Evolutionary conservation across 1,140 invertebrate species (phyloP), one percentile per base, ranked within the genome.

Genomic region (Melitaea cinxia): DNA sequence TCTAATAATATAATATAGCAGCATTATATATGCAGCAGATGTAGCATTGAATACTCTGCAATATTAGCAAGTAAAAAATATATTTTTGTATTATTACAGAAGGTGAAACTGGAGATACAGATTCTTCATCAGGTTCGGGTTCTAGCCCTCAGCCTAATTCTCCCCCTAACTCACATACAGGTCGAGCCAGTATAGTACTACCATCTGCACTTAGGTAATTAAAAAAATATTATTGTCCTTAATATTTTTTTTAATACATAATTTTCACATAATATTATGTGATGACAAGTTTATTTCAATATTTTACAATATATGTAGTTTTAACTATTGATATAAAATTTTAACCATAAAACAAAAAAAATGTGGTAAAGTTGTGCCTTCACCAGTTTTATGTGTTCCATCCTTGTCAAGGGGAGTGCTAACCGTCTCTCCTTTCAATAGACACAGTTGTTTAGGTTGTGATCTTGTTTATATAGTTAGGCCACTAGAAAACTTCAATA

Each of bases 131-230:
- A 1, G 81, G 74, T 23, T 82, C 82, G 4, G 75, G 68, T 4
- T 78, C 81, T 14, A 78, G 78, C 65, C 67, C 70, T 17, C 73
- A 73, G 63, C 73, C 78, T 33, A 77, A 65, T 53, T 79, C 86
- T 53, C 76, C 82, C 42, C 79, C 79, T 7, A 63, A 52, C 60
- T 77, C 68, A 15, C 73, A 77, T 23, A 49, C 65, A 7, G 81
- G 83, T 37, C 67, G 86, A 24, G 80, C 88, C 4, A 80, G 78
- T 56, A 91, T 88, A 61, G 59, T 80, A 19, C 69, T 88, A 61
- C 84, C 83, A 9, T 81, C 88, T 4, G 80, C 83, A 12, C 80
- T 91, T 17, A 84, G 85, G 91, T 91, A 77, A 50, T 12, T 56
- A 5, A 30, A 14, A 49, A 28, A 24, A 23, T 15, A 47, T 21